These are phyloP conservation scores for Phymorhynchus buccinoides DNA, from an alignment of 1,140 invertebrate genomes.

Conservation along the genomic window DNA sequence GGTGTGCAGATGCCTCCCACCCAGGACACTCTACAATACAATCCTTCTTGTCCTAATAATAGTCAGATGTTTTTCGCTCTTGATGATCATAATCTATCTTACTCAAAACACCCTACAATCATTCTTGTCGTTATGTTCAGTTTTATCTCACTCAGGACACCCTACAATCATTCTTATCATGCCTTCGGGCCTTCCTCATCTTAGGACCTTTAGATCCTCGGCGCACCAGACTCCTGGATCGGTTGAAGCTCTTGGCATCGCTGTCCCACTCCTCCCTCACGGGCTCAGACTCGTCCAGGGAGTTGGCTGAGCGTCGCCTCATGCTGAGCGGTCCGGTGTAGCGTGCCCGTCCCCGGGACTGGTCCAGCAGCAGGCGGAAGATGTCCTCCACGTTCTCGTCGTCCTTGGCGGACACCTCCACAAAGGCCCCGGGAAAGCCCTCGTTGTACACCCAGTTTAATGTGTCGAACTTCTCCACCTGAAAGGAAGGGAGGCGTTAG, in stretches of 20 bases:
- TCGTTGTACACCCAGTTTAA: conserved; percentile 67
- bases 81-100: too few species aligned
- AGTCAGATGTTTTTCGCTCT: too few species aligned
- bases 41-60: too few species aligned
- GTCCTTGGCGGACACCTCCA: conserved; percentile 69
- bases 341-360: conserved; percentile 48
- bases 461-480: conserved; percentile 67
- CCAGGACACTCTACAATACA: too few species aligned
- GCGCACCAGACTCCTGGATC: conserved; percentile 65
- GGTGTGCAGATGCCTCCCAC: too few species aligned
- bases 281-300: conserved; percentile 56
- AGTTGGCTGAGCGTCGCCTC: conserved; percentile 60
- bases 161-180: conserved; percentile 59
- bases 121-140: too few species aligned
- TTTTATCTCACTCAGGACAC: conserved; percentile 63
- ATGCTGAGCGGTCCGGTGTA: conserved; percentile 41
- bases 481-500: too few species aligned
- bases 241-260: conserved; percentile 60
- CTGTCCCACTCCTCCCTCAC: conserved; percentile 53
- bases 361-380: conserved; percentile 65
- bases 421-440: conserved; percentile 61
- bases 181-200: conserved; percentile 52
- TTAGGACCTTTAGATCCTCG: conserved; percentile 63
- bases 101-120: too few species aligned
- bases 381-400: conserved; percentile 62